Percentiles rank a stretch among this genome's conserved stretches.
phyloP scores from a whole-genome alignment of 2,888 invertebrate genomes.

The Andricus quercusramuli region DNA sequence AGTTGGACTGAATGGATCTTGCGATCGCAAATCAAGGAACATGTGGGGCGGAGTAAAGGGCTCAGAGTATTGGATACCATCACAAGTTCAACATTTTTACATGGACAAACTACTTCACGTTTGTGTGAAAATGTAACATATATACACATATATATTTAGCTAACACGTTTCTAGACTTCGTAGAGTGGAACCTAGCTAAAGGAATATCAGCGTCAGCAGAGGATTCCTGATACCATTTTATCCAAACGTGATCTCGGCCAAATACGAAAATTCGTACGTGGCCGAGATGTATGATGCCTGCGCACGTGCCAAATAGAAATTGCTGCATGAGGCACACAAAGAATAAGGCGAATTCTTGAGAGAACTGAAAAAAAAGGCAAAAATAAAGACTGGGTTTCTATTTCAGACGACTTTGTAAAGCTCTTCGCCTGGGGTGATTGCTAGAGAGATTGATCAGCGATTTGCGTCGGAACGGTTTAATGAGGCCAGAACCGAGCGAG shows the following conservation, averaged over 20 bases:
- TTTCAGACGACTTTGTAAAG: too few relatives aligned
- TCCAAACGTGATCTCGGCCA: conserved; percentile 75
- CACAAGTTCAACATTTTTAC: background rate
- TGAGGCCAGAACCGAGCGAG: too few relatives aligned
- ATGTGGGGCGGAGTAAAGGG: conserved; percentile 20
- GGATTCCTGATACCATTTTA: conserved; percentile 73
- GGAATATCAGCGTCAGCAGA: conserved; percentile 61
- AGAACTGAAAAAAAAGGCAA: background rate
- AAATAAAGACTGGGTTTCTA: background rate
- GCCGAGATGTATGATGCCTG: conserved; percentile 59
- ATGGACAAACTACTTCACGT: background rate
- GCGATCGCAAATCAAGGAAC: conserved; percentile 29
- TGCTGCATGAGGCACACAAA: background rate
- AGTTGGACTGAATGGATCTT: conserved; percentile 3
- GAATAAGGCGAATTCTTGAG: background rate
- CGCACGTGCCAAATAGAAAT: conserved; percentile 27
- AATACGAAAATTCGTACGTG: conserved; percentile 77
- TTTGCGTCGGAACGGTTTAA: too few relatives aligned
- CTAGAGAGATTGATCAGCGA: too few relatives aligned
- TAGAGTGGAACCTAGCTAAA: conserved; percentile 15
- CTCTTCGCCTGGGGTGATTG: too few relatives aligned
- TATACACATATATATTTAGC: background rate
- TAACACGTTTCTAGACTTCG: conserved; percentile 41
- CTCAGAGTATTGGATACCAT: conserved; percentile 6
- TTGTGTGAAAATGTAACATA: background rate